Evolutionary conservation across 92 coral and sea anemone species (phyloP).

Genomic region (Zoanthus sociatus): DNA sequence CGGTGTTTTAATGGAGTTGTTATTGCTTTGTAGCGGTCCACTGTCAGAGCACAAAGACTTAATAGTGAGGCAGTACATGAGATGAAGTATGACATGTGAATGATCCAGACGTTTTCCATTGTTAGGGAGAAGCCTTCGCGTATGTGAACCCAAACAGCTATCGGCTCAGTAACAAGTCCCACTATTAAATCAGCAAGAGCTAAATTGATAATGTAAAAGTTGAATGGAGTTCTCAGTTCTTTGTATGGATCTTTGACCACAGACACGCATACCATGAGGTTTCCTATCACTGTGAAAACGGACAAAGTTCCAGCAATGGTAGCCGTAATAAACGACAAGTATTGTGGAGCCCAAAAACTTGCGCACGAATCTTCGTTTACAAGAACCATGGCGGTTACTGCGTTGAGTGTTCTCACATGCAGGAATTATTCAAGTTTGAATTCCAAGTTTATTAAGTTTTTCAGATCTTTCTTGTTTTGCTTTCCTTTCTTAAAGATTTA

Average conservation of each 20-base stretch:
- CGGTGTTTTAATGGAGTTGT: conserved; percentile 75
- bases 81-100: conserved; percentile 82
- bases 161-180: conserved; percentile 83
- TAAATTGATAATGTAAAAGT: conserved; percentile 79
- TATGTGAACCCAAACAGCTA: conserved; percentile 76
- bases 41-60: conserved; percentile 81
- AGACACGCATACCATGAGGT: conserved; percentile 81
- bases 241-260: conserved; percentile 81
- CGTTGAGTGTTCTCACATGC: too few relatives aligned
- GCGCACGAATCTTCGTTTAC: not conserved
- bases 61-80: conserved; percentile 87
- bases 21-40: conserved; percentile 77
- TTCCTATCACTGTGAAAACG: conserved; percentile 80
- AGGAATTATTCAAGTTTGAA: too few relatives aligned
- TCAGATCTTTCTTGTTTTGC: too few relatives aligned
- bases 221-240: conserved; percentile 83
- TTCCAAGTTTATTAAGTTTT: too few relatives aligned
- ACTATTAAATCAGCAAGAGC: conserved; percentile 91
- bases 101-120: conserved; percentile 27
- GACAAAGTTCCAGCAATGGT: conserved; percentile 66
- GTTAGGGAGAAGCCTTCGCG: conserved; percentile 76
- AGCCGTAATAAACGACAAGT: conserved; percentile 81
- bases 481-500: too few relatives aligned
- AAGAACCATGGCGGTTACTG: not conserved
- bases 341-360: conserved; percentile 53